Conservation (phyloP, 2,888 invertebrate genomes). For the Nematopogon swammerdamellus region DNA sequence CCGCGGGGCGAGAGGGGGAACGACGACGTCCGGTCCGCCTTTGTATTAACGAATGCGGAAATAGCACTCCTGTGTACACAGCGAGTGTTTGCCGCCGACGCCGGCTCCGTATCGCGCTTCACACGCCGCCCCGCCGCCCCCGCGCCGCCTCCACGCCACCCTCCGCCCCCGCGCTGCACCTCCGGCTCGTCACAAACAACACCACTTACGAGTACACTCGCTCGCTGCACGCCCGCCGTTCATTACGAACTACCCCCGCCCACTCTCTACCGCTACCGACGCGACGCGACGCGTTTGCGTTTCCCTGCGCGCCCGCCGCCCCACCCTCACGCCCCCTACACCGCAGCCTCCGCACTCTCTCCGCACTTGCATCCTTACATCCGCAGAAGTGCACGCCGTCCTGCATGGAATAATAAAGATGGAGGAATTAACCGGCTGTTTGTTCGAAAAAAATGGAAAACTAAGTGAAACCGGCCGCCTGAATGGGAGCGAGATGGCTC, state of each 20-base stretch:
- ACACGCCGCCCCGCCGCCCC: slow-evolving; percentile 20
- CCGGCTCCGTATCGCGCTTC: background rate
- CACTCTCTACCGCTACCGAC: background rate
- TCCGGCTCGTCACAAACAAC: background rate
- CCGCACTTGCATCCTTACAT: background rate
- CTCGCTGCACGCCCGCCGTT: background rate
- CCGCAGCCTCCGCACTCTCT: no score
- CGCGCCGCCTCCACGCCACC: slow-evolving; percentile 11
- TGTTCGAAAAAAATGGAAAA: background rate
- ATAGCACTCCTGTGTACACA: slow-evolving; percentile 54
- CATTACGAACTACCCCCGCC: background rate
- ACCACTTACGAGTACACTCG: background rate
- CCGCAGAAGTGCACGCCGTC: background rate
- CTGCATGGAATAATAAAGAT: slow-evolving; percentile 50
- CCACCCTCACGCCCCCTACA: no score
- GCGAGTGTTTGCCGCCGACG: slow-evolving; percentile 16
- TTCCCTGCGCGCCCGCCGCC: slow-evolving; percentile 27
- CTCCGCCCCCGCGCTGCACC: background rate
- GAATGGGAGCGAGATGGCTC: background rate
- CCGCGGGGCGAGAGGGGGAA: background rate
- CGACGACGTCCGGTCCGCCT: slow-evolving; percentile 30
- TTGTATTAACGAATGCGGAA: slow-evolving; percentile 58
- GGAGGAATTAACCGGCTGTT: slow-evolving; percentile 42
- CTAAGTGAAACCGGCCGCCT: background rate
- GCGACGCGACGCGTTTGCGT: no score